Evolutionary conservation across 2,113 vertebrate genomes (phyloP), one percentile per base, ranked within the genome.

Genomic region (Leiothrix lutea): DNA sequence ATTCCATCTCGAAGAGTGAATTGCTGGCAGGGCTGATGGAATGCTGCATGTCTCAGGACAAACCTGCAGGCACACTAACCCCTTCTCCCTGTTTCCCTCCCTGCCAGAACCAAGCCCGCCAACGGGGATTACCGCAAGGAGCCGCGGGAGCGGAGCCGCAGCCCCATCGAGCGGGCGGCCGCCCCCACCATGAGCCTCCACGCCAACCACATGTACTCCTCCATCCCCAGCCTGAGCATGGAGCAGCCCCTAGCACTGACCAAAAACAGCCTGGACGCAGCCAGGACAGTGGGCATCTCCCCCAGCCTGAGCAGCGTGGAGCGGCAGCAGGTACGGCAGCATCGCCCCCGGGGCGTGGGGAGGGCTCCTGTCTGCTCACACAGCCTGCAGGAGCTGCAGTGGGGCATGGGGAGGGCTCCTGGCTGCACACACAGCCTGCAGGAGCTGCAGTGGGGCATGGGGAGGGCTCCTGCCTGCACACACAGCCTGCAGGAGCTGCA

Each of bases 171-270:
- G 95, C 98, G 99, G 2, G 98, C 98, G 9, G 98, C 97, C 58
- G 98, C 98, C 74, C 98, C 99, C 5, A 97, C 98, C 51, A 94
- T 99, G 97, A 98, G 98, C 96, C 97, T 99, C 91, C 99, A 99
- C 2, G 77, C 97, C 74, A 98, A 97, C 93, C 99, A 98, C 94
- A 97, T 99, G 90, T 99, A 99, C 71, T 56, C 98, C 21, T 98
- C 99, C 96, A 98, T 99, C 96, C 98, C 99, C 58, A 98, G 98
- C 97, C 97, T 99, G 96, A 97, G 98, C 70, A 98, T 99, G 98
- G 99, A 99, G 97, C 99, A 99, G 98, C 99, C 99, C 19, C 98
- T 99, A 36, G 99, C 99, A 65, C 99, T 99, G 97, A 99, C 99
- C 98, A 99, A 99, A 98, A 99, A 98, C 98, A 99, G 98, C 97